phyloP scores from a whole-genome alignment of 2,888 invertebrate genomes.

The Andrena minutula region DNA sequence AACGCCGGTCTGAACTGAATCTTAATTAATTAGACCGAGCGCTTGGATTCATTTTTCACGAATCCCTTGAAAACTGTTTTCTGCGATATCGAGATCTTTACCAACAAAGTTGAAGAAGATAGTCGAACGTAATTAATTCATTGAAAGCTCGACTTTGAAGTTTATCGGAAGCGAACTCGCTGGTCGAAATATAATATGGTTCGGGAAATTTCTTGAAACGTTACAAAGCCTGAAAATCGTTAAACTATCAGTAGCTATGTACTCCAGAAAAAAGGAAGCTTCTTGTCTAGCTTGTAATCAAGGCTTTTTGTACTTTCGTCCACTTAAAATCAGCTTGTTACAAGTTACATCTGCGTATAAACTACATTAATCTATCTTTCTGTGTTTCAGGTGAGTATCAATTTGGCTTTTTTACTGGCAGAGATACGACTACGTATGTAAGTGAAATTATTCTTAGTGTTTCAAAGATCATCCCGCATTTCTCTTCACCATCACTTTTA shows the following conservation, averaged over 20 bases:
- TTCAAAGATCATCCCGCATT: neutral
- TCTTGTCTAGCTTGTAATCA: too few species aligned
- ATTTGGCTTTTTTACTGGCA: neutral
- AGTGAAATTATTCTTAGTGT: neutral
- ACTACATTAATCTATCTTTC: slow-evolving; percentile 2
- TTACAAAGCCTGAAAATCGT: neutral
- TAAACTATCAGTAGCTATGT: neutral
- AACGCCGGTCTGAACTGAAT: neutral
- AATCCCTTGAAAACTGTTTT: neutral
- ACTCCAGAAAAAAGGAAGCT: too few species aligned
- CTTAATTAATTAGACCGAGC: neutral
- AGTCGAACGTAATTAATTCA: slow-evolving; percentile 34
- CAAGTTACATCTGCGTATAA: neutral
- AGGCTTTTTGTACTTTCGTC: too few species aligned
- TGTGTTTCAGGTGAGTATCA: slow-evolving; percentile 58
- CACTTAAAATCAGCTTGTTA: neutral
- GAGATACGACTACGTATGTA: neutral
- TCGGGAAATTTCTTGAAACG: slow-evolving; percentile 18
- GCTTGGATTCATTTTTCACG: neutral
- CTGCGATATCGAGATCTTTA: slow-evolving; percentile 18
- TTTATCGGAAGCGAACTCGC: neutral
- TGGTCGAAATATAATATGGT: slow-evolving; percentile 25
- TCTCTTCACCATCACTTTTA: neutral
- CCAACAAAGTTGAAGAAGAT: slow-evolving; percentile 20
- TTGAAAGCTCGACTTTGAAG: slow-evolving; percentile 1